A percentile compares a stretch with the other conserved stretches of the same genome.
Evolutionary conservation across 2,888 invertebrate species (phyloP).

Genomic region (Cryptosula pallasiana): DNA sequence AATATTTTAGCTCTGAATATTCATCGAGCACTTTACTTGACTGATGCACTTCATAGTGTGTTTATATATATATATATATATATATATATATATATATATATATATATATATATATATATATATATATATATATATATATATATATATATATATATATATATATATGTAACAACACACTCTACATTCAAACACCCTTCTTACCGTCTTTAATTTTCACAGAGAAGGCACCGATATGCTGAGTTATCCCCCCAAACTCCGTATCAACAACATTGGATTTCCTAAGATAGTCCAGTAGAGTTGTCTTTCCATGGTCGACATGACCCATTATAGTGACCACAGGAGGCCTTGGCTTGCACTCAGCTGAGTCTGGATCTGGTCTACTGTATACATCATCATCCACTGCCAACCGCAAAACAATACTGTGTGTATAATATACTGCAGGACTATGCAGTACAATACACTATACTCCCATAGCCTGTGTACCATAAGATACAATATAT

Average conservation of each 20-base stretch:
- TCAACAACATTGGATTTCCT: conserved; percentile 80
- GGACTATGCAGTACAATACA: too few relatives aligned
- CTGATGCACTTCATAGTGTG: not conserved
- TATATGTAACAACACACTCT: too few relatives aligned
- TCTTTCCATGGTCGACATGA: conserved; percentile 99
- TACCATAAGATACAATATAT: not conserved
- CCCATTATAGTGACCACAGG: conserved; percentile 99
- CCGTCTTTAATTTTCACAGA: conserved; percentile 54
- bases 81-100: not conserved
- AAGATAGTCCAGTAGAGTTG: conserved; percentile 84
- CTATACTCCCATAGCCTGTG: too few relatives aligned
- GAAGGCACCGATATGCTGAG: conserved; percentile 98
- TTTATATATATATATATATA: not conserved
- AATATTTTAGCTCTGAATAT: too few relatives aligned
- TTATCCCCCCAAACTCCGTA: conserved; percentile 94
- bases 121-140: not conserved
- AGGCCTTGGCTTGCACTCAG: conserved; percentile 67
- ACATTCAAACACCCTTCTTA: too few relatives aligned
- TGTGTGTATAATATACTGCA: not conserved
- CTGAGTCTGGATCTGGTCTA: conserved; percentile 49
- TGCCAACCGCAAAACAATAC: not conserved
- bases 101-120: not conserved
- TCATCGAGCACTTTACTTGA: too few relatives aligned
- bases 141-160: not conserved
- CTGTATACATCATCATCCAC: not conserved